A percentile compares a stretch with the other conserved stretches of the same genome.
phyloP scores from a whole-genome alignment of 2,888 invertebrate genomes.

The Herminia tarsipennalis region DNA sequence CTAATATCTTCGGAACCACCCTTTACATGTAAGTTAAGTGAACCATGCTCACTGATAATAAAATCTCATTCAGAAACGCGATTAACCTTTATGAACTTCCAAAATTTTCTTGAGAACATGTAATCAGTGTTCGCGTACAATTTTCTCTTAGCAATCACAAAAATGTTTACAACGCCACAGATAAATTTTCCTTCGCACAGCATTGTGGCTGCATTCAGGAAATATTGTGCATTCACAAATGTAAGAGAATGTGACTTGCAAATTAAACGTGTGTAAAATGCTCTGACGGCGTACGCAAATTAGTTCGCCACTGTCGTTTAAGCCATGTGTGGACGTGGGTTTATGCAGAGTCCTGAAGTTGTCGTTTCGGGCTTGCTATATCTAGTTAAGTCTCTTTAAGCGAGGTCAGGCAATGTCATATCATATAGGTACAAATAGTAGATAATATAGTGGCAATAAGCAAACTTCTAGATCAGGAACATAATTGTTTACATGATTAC shows the following conservation, averaged over 20 bases:
- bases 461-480: too few species aligned
- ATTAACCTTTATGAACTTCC: conserved; percentile 7
- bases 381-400: conserved; percentile 18
- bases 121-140: not conserved
- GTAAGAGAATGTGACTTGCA: conserved; percentile 37
- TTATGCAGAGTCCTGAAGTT: conserved; percentile 35
- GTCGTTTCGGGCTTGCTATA: conserved; percentile 28
- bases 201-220: conserved; percentile 23
- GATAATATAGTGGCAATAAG: too few species aligned
- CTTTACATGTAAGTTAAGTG: conserved; percentile 24
- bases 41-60: not conserved
- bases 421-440: too few species aligned
- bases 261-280: conserved; percentile 40
- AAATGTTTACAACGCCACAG: too few species aligned
- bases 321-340: conserved; percentile 31
- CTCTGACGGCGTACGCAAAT: conserved; percentile 38
- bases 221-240: conserved; percentile 28
- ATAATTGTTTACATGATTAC: too few species aligned
- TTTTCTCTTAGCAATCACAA: conserved; percentile 1
- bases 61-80: not conserved
- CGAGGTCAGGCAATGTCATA: too few species aligned
- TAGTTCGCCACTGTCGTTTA: conserved; percentile 33
- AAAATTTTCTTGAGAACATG: conserved; percentile 6
- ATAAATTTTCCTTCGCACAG: too few species aligned
- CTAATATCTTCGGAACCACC: conserved; percentile 23